These are phyloP conservation scores for Blomia tropicalis DNA, from an alignment of 2,888 invertebrate genomes.

Conservation along the genomic window DNA sequence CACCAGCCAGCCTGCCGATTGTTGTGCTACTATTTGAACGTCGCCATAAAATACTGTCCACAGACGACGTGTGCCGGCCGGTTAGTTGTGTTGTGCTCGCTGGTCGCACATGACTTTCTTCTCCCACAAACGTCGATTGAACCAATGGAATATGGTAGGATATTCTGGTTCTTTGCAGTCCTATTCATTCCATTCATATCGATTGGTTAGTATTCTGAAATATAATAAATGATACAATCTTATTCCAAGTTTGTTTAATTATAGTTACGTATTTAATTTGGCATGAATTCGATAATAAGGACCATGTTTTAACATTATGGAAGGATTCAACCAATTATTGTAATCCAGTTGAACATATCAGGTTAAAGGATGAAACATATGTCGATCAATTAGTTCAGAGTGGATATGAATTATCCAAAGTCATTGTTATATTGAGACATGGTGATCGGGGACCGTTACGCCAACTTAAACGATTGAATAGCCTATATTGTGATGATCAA, in stretches of 20 bases:
- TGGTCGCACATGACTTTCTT: no score
- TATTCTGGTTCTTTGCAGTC: no score
- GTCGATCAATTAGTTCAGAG: neutral
- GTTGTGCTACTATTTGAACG: neutral
- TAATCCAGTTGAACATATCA: constrained; percentile 3
- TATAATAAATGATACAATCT: no score
- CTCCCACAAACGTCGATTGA: no score
- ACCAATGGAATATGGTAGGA: no score
- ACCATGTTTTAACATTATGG: no score
- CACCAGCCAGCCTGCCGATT: neutral
- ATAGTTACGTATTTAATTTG: no score
- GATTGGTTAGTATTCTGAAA: no score
- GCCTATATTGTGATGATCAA: constrained; percentile 48
- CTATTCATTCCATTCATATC: no score
- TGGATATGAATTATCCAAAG: constrained; percentile 29
- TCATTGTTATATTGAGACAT: constrained; percentile 61
- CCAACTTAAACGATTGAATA: constrained; percentile 58
- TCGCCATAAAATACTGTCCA: neutral
- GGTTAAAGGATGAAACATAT: constrained; percentile 8
- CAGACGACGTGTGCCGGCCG: neutral
- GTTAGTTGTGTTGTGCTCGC: no score
- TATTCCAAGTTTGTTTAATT: no score
- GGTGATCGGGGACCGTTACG: constrained; percentile 76
- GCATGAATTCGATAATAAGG: no score
- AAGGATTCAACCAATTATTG: constrained; percentile 10